Evolutionary conservation across 2,797 vertebrate genomes (phyloP), one percentile per base, ranked within the genome.

Genomic region (Gymnothorax reevesii): DNA sequence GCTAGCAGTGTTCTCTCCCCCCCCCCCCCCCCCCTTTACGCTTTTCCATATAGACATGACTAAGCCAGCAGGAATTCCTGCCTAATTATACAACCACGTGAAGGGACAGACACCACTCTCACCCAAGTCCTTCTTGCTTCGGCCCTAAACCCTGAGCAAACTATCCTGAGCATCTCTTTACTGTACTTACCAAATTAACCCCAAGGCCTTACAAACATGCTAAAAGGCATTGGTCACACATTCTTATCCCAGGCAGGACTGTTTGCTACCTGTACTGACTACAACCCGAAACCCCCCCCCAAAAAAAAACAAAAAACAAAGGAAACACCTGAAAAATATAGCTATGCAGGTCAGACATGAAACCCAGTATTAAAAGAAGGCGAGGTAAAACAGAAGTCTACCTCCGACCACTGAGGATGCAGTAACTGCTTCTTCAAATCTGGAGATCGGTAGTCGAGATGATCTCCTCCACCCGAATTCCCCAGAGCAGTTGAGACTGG

Each of bases 31-130:
- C 88, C 92, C 90, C 87, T 90, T 91, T 92, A 92, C 94, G 94
- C 94, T 93, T 91, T 91, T 92, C 92, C 94, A 91, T 93, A 91
- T 93, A 89, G 86, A 88, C 82, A 91, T 96, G 96, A 97, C 94
- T 96, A 95, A 96, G 94, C 93, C 91, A 93, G 94, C 91, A 95
- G 94, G 95, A 94, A 97, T 96, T 94, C 91, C 92, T 89, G 88
- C 93, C 93, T 92, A 93, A 94, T 95, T 94, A 93, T 93, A 94
- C 92, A 94, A 93, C 95, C 94, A 95, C 94, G 94, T 92, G 95
- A 94, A 95, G 93, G 91, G 92, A 93, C 93, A 93, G 91, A 89
- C 93, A 91, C 89, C 83, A 83, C 59, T 69, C 90, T 90, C 91
- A 88, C 86, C 88, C 89, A 3, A 7, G 2, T 27, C 10, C 69